Base-by-base conservation (phyloP, 2,113 vertebrate genomes). In the Rallus limicola region DNA sequence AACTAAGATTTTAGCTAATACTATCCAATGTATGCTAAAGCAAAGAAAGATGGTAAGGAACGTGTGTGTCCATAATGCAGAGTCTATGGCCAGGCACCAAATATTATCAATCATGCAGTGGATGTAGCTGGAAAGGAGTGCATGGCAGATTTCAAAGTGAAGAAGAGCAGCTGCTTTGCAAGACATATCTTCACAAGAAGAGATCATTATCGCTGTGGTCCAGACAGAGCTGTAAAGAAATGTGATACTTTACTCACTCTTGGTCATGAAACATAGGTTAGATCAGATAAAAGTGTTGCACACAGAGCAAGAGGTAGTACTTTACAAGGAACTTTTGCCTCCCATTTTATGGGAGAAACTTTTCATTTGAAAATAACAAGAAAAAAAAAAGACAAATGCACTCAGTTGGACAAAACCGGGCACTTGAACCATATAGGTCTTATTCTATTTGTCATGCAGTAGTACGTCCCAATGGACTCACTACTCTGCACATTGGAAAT, bases 191-290 rank as follows among this genome's bases (percentile, higher is more conserved):
- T 70, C 55, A 29, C 36, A 36, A 82, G 31, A 31, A 59, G n/a
- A 94, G 95, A 96, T 96, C 31, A 24, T 78, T 96, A 94, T 95
- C 91, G 36, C 40, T 52, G 46, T 83, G n/a, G 80, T 88, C 86
- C 83, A 97, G 96, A 95, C 95, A 95, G 31, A 50, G 23, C 15
- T 71, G 36, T 48, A 88, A 90, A 83, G 60, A 71, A 89, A 75
- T 59, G n/a, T 7, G 3, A 21, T 71, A 52, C 46, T 92, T 96
- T 83, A 92, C 55, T 96, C 94, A 92, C 56, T 60, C 13, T 94
- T 88, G 92, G 64, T 94, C 83, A 96, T 56, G 56, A 92, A 88
- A 31, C 34, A 74, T 40, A 53, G 16, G 16, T 26, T 77, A 86
- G 58, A 81, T 86, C 63, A 94, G 95, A 95, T 95, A 94, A 94